Evolutionary conservation across 2,113 vertebrate species (phyloP).

Genomic region (Pipra filicauda): DNA sequence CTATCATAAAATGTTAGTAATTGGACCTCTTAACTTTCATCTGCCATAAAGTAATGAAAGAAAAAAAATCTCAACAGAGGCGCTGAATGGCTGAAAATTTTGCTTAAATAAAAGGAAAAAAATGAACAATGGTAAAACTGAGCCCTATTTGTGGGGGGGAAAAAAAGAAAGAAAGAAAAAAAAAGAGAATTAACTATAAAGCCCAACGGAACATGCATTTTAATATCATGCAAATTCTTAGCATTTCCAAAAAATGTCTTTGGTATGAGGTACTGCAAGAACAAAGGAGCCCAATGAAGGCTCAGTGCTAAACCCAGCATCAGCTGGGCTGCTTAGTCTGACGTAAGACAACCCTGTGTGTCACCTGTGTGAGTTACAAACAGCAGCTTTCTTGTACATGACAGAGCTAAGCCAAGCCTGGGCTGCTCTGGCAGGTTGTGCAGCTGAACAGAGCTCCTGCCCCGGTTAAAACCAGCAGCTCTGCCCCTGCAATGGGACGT

Average conservation of each 20-base stretch:
- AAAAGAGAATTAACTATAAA: slow-evolving; percentile 24
- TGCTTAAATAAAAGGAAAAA: slow-evolving; percentile 53
- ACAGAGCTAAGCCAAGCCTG: background rate
- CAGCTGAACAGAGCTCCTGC: background rate
- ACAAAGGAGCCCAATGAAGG: background rate
- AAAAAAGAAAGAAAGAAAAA: background rate
- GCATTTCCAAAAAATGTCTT: slow-evolving; percentile 24
- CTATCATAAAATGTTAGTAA: slow-evolving; percentile 73
- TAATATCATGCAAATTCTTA: slow-evolving; percentile 51
- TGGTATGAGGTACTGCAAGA: background rate
- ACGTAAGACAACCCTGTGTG: background rate
- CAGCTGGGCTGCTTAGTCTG: background rate
- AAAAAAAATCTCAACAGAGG: slow-evolving; percentile 46
- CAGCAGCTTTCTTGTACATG: background rate
- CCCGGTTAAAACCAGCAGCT: background rate
- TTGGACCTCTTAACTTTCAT: slow-evolving; percentile 71
- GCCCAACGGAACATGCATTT: slow-evolving; percentile 23
- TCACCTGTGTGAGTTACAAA: background rate
- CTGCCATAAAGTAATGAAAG: slow-evolving; percentile 67
- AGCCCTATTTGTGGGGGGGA: background rate
- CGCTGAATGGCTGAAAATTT: slow-evolving; percentile 38
- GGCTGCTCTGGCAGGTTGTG: background rate
- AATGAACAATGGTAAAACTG: slow-evolving; percentile 32
- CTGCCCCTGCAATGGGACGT: background rate
- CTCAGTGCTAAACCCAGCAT: background rate